Base-by-base conservation (phyloP, 2,113 vertebrate genomes). In the Aviceda subcristata region DNA sequence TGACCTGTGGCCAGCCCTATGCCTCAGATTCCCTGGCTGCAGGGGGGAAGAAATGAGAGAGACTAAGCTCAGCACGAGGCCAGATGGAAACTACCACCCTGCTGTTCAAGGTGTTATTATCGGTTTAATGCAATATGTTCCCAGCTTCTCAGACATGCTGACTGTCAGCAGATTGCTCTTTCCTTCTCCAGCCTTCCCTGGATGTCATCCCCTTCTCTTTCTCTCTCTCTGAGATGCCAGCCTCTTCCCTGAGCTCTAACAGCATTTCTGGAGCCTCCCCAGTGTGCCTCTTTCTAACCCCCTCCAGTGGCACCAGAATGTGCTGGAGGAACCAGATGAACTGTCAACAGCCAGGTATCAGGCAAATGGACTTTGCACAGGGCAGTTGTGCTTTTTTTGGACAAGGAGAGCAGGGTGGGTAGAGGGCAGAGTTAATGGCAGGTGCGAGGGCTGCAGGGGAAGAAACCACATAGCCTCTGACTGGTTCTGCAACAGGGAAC, bases 91-190 rank as follows among this genome's bases (percentile, higher is more conserved):
- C 8, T 9, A 59, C 86, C 83, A 60, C 62, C 86, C 86, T 12
- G 91, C 88, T 96, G 95, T 10, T 89, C 73, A 38, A 95, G 94
- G 96, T 82, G 91, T 91, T 76, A 86, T 90, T 81, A 79, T 64
- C 1, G 9, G 46, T 89, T 95, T 76, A 92, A 67, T 87, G 86
- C 89, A 92, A 16, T 64, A 30, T 94, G 88, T 91, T 82, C 91
- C 95, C 66, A 36, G 88, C 83, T 95, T 68, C 94, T 60, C 92
- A 86, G 96, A 62, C 69, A 7, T 10, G 81, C 90, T 92, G 96
- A 53, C 92, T 86, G 23, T 12, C 85, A 87, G 73, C 91, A 96
- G 94, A 92, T 75, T 96, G 95, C 91, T 94, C 96, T 89, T 94
- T 91, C 91, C 91, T 94, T 88, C 78, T 73, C 66, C 85, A 91